phyloP scores from a whole-genome alignment of 2,113 vertebrate genomes.

The Oryzias javanicus region DNA sequence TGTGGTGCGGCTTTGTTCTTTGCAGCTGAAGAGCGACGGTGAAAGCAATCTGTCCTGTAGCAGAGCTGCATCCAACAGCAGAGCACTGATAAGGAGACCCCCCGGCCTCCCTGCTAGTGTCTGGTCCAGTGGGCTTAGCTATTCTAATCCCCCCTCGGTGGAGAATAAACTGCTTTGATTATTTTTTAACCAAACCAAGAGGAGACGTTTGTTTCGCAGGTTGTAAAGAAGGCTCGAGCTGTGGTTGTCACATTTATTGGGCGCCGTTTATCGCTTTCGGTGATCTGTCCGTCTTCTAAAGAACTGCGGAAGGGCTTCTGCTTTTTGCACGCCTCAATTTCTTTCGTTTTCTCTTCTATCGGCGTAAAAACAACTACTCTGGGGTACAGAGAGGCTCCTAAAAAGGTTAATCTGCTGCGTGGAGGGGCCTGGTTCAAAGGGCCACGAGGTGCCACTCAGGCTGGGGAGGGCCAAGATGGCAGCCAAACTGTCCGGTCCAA shows the following conservation, averaged over 20 bases:
- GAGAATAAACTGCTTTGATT: conserved; percentile 87
- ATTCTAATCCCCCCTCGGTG: conserved; percentile 86
- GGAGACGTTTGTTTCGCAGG: conserved; percentile 36
- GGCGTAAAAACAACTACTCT: conserved; percentile 36
- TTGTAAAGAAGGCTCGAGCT: conserved; percentile 23
- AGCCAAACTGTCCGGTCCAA: conserved; percentile 19
- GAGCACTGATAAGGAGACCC: conserved; percentile 94
- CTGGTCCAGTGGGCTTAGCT: conserved; percentile 93
- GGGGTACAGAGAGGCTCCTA: conserved; percentile 15
- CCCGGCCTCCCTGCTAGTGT: conserved; percentile 89
- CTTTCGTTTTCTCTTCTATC: conserved; percentile 28
- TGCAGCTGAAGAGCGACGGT: conserved; percentile 85
- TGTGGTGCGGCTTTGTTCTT: conserved; percentile 89
- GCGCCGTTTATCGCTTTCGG: conserved; percentile 34
- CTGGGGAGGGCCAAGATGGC: conserved; percentile 1
- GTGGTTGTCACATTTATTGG: conserved; percentile 44
- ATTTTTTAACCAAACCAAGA: conserved; percentile 88
- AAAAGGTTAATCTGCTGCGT: conserved; percentile 32
- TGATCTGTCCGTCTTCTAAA: conserved; percentile 36
- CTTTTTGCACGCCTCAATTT: conserved; percentile 29
- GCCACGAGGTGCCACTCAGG: conserved; percentile 27
- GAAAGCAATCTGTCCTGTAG: conserved; percentile 97
- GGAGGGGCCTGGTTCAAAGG: conserved; percentile 36
- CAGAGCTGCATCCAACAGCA: conserved; percentile 92
- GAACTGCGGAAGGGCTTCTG: conserved; percentile 32